These are phyloP conservation scores for Sebastes kiyomatsui DNA, from an alignment of 2,797 vertebrate genomes.

Conservation along the genomic window DNA sequence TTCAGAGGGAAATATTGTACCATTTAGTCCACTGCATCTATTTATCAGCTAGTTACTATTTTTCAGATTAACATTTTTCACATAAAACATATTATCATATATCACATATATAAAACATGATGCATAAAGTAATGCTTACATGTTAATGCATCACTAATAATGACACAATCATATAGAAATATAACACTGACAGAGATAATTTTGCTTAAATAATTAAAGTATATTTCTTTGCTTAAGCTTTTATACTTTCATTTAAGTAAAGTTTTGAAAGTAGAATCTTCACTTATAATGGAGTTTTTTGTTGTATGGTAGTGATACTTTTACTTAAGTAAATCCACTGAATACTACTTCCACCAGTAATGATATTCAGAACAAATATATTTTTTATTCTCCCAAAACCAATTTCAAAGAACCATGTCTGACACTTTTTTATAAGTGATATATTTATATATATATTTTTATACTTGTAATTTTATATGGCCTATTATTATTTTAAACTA, in stretches of 20 bases:
- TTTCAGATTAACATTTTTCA: neutral
- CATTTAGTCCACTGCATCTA: neutral
- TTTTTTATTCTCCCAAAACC: neutral
- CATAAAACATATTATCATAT: neutral
- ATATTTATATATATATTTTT: too few relatives aligned
- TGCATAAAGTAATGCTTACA: neutral
- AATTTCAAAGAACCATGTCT: neutral
- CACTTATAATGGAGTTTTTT: neutral
- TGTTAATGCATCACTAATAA: neutral
- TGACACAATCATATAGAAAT: neutral
- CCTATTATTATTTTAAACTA: neutral
- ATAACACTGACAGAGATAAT: neutral
- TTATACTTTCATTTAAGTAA: too few relatives aligned
- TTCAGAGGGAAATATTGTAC: neutral
- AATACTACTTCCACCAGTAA: neutral
- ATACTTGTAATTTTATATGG: neutral
- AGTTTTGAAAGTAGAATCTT: neutral
- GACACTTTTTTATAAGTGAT: neutral
- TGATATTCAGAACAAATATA: neutral
- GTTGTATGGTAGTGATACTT: neutral
- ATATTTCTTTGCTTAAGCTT: neutral
- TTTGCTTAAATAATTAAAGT: neutral
- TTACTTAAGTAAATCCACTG: neutral
- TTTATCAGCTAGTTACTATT: neutral
- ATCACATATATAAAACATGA: neutral